Base-by-base conservation (phyloP, 2,113 vertebrate genomes). In the Podilymbus podiceps region DNA sequence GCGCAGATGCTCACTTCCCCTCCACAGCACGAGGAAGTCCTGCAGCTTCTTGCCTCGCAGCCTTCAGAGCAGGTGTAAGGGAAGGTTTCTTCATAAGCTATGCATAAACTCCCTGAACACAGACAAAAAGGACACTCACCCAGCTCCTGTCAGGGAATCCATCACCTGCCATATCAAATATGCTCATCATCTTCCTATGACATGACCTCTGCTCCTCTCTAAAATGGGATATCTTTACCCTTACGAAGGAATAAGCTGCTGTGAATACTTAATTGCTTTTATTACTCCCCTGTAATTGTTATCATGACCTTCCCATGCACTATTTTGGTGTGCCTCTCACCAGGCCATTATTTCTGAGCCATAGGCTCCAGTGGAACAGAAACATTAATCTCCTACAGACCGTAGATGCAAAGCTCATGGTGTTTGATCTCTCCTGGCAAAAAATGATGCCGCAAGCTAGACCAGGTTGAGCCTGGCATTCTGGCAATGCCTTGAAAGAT, bases 81-180 rank as follows among this genome's bases (percentile, higher is more conserved):
- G 75, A 24, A 67, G 30, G 64, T 31, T 91, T n/a, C 59, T 71
- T 71, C 64, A 19, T 53, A 19, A 55, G 89, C 56, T 30, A 2
- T 16, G 69, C 55, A 38, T 68, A 31, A 53, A 9, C 0, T 1
- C 87, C 46, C 64, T n/a, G 67, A 82, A 47, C 16, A 22, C 22
- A 9, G 67, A 56, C 2, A 2, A 42, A 67, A 69, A 81, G 40
- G 62, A 88, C 71, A 9, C 80, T 84, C 33, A 16, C 35, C 82
- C 82, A 53, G 58, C 78, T 72, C 71, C 12, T 50, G 38, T 6
- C 84, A 38, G 47, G 66, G 89, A 81, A 85, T 77, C 42, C 58
- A 77, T 89, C 91, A 67, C 87, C 87, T 89, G 84, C 60, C 60
- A 75, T 85, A 82, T 86, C 89, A 83, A 94, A 87, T 40, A 42